Evolutionary conservation across 2,113 vertebrate genomes (phyloP), one percentile per base, ranked within the genome.

Genomic region (Osmerus eperlanus): DNA sequence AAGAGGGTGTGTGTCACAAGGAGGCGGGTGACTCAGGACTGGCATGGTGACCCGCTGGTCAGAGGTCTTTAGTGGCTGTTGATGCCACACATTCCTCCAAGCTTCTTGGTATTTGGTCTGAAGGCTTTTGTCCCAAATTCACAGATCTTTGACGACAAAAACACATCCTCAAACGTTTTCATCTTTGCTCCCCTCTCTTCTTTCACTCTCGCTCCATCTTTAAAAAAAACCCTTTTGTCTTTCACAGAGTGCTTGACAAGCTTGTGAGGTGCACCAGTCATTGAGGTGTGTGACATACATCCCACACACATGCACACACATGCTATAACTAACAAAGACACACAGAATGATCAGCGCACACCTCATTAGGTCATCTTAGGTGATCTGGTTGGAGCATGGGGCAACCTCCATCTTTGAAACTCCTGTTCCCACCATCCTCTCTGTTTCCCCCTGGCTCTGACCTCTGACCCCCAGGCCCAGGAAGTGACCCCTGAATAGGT

Each of bases 361-460:
- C 86, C 85, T 88, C 86, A 88, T 86, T 85, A 83, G 78, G 80
- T 86, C 81, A 80, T 84, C 85, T 76, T 84, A 71, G 74, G 76
- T 62, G 21, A 86, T 84, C 81, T 79, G 75, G 68, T 81, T 68
- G 65, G 75, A 78, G 73, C 68, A 28, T 52, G 53, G 66, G 70
- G 58, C 62, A 55, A 72, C 81, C 71, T 80, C 75, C 78, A 74
- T 84, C 74, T 78, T 81, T 73, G 3, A 55, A 72, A 77, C 72
- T 47, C 68, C 18, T 77, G 71, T 81, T 65, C 72, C 67, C 74
- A 79, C 77, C 59, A 12, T 77, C 25, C 61, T 52, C 32, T 21
- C 70, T 54, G 55, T 55, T 32, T 23, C 21, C 11, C 62, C 71
- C 74, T 52, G 53, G 29, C 21, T 15, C 3, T 82, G 83, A 86